Evolutionary conservation across 2,797 vertebrate genomes (phyloP), one percentile per base, ranked within the genome.

Genomic region (Otolemur crassicaudatus): DNA sequence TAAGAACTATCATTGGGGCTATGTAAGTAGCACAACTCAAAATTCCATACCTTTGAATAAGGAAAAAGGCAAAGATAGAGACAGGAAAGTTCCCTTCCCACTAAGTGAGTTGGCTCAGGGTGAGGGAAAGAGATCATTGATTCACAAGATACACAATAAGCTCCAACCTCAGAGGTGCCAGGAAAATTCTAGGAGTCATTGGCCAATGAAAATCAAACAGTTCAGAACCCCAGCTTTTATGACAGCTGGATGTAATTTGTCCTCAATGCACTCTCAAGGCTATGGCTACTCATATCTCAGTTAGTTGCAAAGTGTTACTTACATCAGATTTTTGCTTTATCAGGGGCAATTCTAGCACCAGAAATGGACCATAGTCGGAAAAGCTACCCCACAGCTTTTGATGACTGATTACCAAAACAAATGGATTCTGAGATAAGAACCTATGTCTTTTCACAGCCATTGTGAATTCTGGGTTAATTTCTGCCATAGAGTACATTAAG

Each of bases 101-200:
- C 22, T 85, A 79, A 69, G 22, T 31, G 1, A 1, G 7, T 61
- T 94, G 73, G 40, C 37, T 91, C 34, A 31, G 9, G 13, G 17
- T 84, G 13, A 90, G 46, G 13, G 4, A 61, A 58, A 80, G 8
- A 70, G 29, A 79, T 67, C 37, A 17, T 5, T 94, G 43, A 37
- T 43, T 11, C 77, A 82, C 0, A 85, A 87, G 34, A 84, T 46
- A 87, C 3, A 87, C 12, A 81, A 1, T 56, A 60, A 92, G 4
- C 86, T 53, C 83, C 83, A 79, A 86, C n/a, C n/a, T 91, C 7
- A 67, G n/a, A 76, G 22, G 43, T 31, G 12, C 22, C n/a, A 93
- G 34, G 3, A 94, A 94, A 88, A 84, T 94, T 87, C 72, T n/a
- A 91, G 72, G 49, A 92, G 20, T 25, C 63, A 75, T 9, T 69